Base-by-base conservation (phyloP, 2,797 vertebrate species). In the Galagoides demidoff region DNA sequence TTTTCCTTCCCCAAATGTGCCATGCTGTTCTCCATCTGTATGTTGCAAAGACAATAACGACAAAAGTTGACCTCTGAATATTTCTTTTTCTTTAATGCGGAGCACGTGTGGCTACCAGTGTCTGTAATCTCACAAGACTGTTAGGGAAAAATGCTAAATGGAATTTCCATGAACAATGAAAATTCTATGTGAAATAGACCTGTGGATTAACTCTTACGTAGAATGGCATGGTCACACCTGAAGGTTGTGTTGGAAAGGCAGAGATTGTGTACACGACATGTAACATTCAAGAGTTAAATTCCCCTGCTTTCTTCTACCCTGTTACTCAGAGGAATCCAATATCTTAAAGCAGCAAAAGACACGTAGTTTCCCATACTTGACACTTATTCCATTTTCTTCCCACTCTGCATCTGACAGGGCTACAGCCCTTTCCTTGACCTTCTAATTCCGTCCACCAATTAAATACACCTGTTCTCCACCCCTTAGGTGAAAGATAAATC, bases 1-100 rank as follows among this genome's bases (percentile, higher is more conserved):
- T 92, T 98, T 96, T 94, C 37, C 91, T 96, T 93, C 78, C n/a
- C n/a, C 55, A 66, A 7, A 37, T 0, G 5, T 68, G 94, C 23
- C 23, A 96, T 92, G 37, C 94, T 97, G 85, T 57, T 71, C 89
- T 97, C 64, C 95, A 96, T 93, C 87, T 97, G 87, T 92, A 94
- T 77, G 23, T 63, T 94, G 39, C 55, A 85, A 64, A 97, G 79
- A 88, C 39, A 88, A 71, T 82, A 86, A 70, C 82, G 95, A 76
- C 89, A 94, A 95, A 95, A 94, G 63, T 61, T 96, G 55, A 71
- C 71, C 94, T 95, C 61, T 64, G 49, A 92, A 55, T 29, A 83
- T 94, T 61, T 88, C 55, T 96, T 86, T 93, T 49, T 63, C 88
- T 96, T 96, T 95, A 82, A 86, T 85, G 13, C 29, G 39, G 92